phyloP scores from a whole-genome alignment of 2,113 vertebrate genomes.

The Nycticryphes semicollaris region DNA sequence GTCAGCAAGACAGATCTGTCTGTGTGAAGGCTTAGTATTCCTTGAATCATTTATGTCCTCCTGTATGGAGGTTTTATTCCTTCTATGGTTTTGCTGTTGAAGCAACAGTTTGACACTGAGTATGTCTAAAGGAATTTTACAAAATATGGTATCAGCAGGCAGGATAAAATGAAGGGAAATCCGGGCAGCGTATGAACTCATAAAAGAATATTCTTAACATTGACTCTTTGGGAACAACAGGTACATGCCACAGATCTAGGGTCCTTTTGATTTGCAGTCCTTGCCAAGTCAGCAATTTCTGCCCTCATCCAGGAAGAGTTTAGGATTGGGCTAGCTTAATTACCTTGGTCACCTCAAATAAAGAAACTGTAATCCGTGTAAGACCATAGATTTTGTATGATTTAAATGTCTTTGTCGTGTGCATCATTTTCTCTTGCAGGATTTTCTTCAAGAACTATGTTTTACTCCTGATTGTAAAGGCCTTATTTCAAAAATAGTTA shows the following conservation, averaged over 20 bases:
- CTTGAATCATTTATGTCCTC: neutral
- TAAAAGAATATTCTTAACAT: neutral
- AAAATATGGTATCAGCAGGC: neutral
- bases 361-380: neutral
- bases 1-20: neutral
- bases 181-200: neutral
- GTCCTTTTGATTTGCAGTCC: neutral
- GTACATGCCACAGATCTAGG: neutral
- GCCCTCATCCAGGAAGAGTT: neutral
- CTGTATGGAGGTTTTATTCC: neutral
- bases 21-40: neutral
- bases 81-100: neutral
- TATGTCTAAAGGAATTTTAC: neutral
- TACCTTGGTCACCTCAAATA: neutral
- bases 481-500: constrained; percentile 85
- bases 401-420: neutral
- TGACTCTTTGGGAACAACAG: neutral
- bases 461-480: constrained; percentile 92
- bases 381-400: neutral
- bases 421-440: constrained; percentile 71
- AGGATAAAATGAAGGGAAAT: neutral
- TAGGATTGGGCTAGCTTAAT: neutral
- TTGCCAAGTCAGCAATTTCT: neutral
- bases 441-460: constrained; percentile 87
- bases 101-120: neutral